Evolutionary conservation across 2,113 vertebrate genomes (phyloP).

Genomic region (Prionailurus viverrinus): DNA sequence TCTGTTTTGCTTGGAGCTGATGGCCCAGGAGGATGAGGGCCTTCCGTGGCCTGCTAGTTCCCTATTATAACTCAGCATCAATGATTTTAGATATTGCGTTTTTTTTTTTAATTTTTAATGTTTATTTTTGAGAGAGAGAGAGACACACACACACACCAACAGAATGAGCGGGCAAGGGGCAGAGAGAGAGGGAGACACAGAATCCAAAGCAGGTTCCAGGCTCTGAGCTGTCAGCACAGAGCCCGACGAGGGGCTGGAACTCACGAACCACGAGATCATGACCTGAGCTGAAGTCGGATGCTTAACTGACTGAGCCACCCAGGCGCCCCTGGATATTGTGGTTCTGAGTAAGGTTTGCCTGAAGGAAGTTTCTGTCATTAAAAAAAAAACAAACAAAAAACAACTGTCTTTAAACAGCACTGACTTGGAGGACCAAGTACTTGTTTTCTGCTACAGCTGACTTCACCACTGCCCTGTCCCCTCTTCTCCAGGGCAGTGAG

Average conservation of each 20-base stretch:
- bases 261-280: too few species aligned
- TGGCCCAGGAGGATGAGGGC: not conserved
- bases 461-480: not conserved
- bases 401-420: not conserved
- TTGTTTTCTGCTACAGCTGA: not conserved
- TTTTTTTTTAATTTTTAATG: too few species aligned
- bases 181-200: too few species aligned
- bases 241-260: too few species aligned
- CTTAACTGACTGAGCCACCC: too few species aligned
- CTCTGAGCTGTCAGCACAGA: too few species aligned
- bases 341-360: not conserved
- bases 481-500: not conserved
- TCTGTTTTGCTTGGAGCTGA: not conserved
- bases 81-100: not conserved
- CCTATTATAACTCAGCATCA: not conserved
- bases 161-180: too few species aligned
- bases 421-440: not conserved
- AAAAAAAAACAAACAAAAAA: not conserved
- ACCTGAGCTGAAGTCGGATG: too few species aligned
- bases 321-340: not conserved
- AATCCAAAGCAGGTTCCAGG: too few species aligned
- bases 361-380: not conserved
- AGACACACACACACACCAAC: too few species aligned
- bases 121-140: too few species aligned
- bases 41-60: not conserved